Conservation (phyloP, 1,140 invertebrate species). For the Cephus cinctus region DNA sequence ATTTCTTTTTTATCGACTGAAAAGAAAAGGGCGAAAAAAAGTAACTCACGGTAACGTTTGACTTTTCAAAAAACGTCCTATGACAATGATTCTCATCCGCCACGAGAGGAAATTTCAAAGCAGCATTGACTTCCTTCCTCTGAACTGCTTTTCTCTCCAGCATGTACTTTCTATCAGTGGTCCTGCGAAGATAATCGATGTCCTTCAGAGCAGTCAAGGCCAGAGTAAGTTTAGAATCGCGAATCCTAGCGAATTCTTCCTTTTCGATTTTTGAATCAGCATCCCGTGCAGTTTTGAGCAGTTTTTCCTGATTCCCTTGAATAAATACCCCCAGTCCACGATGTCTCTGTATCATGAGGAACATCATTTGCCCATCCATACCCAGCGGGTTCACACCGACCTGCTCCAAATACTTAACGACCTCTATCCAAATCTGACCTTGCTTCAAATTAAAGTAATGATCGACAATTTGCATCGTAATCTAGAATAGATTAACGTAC, state of each 20-base stretch:
- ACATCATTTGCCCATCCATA: constrained; percentile 33
- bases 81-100: constrained; percentile 17
- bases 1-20: neutral
- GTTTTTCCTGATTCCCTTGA: constrained; percentile 22
- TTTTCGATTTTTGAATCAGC: constrained; percentile 21
- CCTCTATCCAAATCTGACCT: constrained; percentile 36
- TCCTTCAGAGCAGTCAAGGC: constrained; percentile 28
- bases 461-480: constrained; percentile 31
- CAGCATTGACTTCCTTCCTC: constrained; percentile 12
- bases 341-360: constrained; percentile 31
- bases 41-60: constrained; percentile 30
- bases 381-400: constrained; percentile 25
- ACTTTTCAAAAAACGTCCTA: constrained; percentile 26
- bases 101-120: constrained; percentile 16
- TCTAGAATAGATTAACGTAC: constrained; percentile 22
- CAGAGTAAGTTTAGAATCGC: constrained; percentile 22
- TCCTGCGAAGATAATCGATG: constrained; percentile 30
- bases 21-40: neutral
- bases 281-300: constrained; percentile 11
- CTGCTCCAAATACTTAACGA: constrained; percentile 28
- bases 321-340: constrained; percentile 20
- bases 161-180: constrained; percentile 27
- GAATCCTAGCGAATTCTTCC: constrained; percentile 26
- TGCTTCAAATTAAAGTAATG: constrained; percentile 34
- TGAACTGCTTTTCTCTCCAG: constrained; percentile 23